A percentile compares a stretch with the other conserved stretches of the same genome.
phyloP scores from a whole-genome alignment of 2,797 vertebrate genomes.

The Betta splendens region DNA sequence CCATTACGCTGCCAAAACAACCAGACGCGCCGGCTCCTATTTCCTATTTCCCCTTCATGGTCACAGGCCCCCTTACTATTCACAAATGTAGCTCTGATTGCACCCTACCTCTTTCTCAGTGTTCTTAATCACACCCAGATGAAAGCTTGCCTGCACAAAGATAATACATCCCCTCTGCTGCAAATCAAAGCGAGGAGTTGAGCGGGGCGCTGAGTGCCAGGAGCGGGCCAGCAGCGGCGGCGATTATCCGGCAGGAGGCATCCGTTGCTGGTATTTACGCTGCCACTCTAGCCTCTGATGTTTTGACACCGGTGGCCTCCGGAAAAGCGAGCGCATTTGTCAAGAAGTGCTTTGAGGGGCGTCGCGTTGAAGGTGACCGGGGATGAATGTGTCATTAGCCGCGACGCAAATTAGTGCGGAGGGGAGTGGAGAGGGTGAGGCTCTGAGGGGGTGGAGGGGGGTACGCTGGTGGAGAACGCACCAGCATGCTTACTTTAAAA shows the following conservation, averaged over 20 bases:
- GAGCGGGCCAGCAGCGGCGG: slow-evolving; percentile 52
- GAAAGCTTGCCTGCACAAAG: slow-evolving; percentile 42
- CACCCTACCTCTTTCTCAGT: slow-evolving; percentile 66
- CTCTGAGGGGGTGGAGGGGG: slow-evolving; percentile 23
- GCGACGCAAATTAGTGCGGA: slow-evolving; percentile 46
- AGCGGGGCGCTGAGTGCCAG: slow-evolving; percentile 43
- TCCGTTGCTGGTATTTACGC: slow-evolving; percentile 75
- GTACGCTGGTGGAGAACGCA: too few species aligned
- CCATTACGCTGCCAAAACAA: slow-evolving; percentile 82
- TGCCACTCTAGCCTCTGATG: slow-evolving; percentile 67
- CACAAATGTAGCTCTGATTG: slow-evolving; percentile 75
- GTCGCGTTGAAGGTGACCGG: slow-evolving; percentile 72
- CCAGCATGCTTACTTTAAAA: slow-evolving; percentile 25
- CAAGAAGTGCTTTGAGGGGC: slow-evolving; percentile 50
- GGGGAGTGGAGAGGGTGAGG: slow-evolving; percentile 19
- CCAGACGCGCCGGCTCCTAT: slow-evolving; percentile 72
- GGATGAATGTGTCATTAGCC: slow-evolving; percentile 70
- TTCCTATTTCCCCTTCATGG: slow-evolving; percentile 76
- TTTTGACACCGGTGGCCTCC: slow-evolving; percentile 58
- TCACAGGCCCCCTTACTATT: slow-evolving; percentile 67
- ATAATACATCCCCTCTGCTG: slow-evolving; percentile 33
- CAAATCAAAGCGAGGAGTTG: slow-evolving; percentile 56
- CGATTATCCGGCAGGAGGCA: slow-evolving; percentile 72
- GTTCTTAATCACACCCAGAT: slow-evolving; percentile 71
- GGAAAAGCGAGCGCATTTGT: slow-evolving; percentile 64